A percentile compares a stretch with the other conserved stretches of the same genome.
Conservation (phyloP, 2,797 vertebrate species). For the Psittacula echo region DNA sequence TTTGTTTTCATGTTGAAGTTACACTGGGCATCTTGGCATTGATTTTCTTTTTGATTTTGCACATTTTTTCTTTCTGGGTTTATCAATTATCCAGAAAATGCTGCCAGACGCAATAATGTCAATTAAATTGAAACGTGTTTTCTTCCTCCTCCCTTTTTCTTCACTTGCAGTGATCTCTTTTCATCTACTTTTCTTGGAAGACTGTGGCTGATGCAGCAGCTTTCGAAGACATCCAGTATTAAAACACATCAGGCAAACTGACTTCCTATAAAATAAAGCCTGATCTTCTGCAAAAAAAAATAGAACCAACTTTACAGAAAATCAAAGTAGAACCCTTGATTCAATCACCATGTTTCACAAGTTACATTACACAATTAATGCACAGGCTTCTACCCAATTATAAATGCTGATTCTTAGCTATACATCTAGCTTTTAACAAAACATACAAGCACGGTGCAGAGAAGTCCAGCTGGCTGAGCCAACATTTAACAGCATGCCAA, state of each 20-base stretch:
- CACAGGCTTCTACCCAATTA: not conserved
- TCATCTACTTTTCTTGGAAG: not conserved
- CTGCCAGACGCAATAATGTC: not conserved
- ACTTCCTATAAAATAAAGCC: not conserved
- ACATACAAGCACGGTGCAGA: accelerated
- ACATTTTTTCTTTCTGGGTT: not conserved
- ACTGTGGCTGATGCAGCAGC: not conserved
- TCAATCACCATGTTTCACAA: not conserved
- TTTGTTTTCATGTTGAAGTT: not conserved
- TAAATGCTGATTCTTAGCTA: not conserved
- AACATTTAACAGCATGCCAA: not conserved
- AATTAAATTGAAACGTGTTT: not conserved
- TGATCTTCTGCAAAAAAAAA: not conserved
- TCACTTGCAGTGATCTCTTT: not conserved
- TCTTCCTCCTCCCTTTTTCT: not conserved
- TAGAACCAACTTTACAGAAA: not conserved
- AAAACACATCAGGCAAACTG: not conserved
- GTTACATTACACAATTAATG: not conserved
- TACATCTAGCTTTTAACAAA: not conserved
- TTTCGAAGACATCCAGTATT: not conserved
- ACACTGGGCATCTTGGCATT: not conserved
- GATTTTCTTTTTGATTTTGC: not conserved
- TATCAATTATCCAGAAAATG: not conserved
- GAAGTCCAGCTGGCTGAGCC: not conserved
- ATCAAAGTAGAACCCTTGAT: not conserved